These are phyloP conservation scores for Tenualosa ilisha DNA, from an alignment of 2,797 vertebrate species.

Conservation along the genomic window DNA sequence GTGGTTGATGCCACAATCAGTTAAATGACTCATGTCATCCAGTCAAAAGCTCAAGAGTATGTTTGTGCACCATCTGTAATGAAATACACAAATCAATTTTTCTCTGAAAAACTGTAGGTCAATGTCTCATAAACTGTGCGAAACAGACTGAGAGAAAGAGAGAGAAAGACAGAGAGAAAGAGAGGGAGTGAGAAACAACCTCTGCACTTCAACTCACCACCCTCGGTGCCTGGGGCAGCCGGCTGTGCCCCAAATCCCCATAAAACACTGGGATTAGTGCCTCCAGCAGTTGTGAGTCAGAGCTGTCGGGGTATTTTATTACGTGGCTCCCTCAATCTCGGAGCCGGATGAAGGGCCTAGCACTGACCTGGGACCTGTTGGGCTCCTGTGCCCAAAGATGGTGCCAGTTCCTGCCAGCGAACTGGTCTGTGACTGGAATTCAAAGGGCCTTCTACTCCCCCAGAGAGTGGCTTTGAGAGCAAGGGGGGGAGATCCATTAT, in stretches of 20 bases:
- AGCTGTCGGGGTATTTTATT: slow-evolving; percentile 10
- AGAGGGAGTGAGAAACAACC: not conserved
- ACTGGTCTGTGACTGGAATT: slow-evolving; percentile 39
- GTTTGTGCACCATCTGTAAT: not conserved
- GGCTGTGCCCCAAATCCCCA: slow-evolving; percentile 55
- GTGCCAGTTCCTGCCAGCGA: slow-evolving; percentile 51
- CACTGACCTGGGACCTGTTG: slow-evolving; percentile 7
- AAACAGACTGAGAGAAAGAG: not conserved
- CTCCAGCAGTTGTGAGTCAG: slow-evolving; percentile 49
- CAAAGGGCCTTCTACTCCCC: not conserved
- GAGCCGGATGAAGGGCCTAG: slow-evolving; percentile 59
- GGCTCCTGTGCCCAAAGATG: not conserved
- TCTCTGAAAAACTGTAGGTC: not conserved
- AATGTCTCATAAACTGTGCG: not conserved
- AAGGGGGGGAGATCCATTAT: slow-evolving; percentile 1
- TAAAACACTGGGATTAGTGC: slow-evolving; percentile 59
- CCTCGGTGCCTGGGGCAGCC: slow-evolving; percentile 26
- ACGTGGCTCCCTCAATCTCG: slow-evolving; percentile 60
- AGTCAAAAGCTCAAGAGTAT: not conserved
- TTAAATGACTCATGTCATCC: not conserved
- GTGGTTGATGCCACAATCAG: not conserved
- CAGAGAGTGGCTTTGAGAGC: not conserved
- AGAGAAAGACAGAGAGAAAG: not conserved
- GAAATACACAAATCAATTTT: not conserved
- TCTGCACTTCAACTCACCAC: slow-evolving; percentile 32